A percentile compares a stretch with the other conserved stretches of the same genome.
Evolutionary conservation across 2,797 vertebrate genomes (phyloP).

Genomic region (Varecia variegata): DNA sequence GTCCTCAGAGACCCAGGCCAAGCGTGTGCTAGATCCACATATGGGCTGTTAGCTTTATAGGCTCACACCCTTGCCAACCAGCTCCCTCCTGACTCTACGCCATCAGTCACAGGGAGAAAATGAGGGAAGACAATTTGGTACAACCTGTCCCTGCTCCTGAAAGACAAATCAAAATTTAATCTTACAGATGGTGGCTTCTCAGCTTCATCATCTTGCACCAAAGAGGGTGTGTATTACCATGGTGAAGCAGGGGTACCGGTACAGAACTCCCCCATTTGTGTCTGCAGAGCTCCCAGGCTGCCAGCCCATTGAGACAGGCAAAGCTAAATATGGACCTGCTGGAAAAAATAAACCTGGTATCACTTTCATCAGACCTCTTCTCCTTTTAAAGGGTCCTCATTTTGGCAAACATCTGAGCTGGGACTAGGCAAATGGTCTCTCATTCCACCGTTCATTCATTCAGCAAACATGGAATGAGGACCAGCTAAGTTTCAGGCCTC

Average conservation of each 20-base stretch:
- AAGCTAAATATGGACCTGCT: background rate
- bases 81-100: background rate
- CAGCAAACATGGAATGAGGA: background rate
- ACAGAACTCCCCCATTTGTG: accelerated
- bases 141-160: background rate
- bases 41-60: background rate
- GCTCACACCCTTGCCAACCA: background rate
- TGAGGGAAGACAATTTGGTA: background rate
- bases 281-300: background rate
- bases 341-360: background rate
- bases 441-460: background rate
- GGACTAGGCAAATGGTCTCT: background rate
- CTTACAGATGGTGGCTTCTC: constrained; percentile 2
- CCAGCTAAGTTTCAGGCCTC: background rate
- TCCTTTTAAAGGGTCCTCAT: background rate
- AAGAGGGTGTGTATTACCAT: background rate
- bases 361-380: background rate
- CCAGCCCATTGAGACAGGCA: background rate
- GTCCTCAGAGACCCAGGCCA: background rate
- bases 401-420: background rate
- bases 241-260: background rate
- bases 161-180: background rate
- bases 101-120: background rate
- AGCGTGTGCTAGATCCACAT: background rate
- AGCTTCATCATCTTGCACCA: background rate